Base-by-base conservation (phyloP, 2,888 invertebrate genomes). In the Hymenopus coronatus region DNA sequence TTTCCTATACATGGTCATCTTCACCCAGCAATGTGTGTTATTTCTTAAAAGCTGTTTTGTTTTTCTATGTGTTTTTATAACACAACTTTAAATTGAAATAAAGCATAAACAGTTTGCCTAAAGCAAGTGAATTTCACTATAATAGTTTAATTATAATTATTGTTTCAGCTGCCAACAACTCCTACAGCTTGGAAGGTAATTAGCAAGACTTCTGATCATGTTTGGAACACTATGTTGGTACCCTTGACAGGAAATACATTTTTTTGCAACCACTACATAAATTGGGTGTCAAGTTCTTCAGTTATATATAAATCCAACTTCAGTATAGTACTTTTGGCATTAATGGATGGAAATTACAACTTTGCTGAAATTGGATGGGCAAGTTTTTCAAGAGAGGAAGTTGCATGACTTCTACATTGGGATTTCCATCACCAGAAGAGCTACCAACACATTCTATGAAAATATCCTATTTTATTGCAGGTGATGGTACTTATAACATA, bases 231-330 rank as follows among this genome's bases (percentile, higher is more conserved):
- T 91, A 91, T 88, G 86, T 91, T 81, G 92, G 91, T 83, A 91
- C 92, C 20, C 91, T 92, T 81, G 92, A 92, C 89, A 92, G 92
- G n/a, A 92, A 93, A 90, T 92, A 92, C 91, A 90, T 92, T 86
- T 33, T 91, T 40, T 88, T 92, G 85, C 30, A 30, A 30, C 3
- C 30, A 4, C 30, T 4, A 30, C 3, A 3, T 2, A 30, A 30
- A 30, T 30, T 30, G 30, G 30, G 30, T 3, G 4, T 4, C 30
- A 30, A 30, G 30, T 30, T 30, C 4, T 30, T 4, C 2, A 30
- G 2, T n/a, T n/a, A n/a, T n/a, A n/a, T 30, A 30, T 30, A 30
- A 30, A 30, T 30, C 30, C 30, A 3, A 30, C 30, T 30, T 30
- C 30, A 30, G 30, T 30, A 30, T 30, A 3, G 30, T 30, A 4